Percentiles rank a stretch among this genome's conserved stretches.
phyloP scores from a whole-genome alignment of 2,797 vertebrate species.

The Phrynocephalus forsythii region DNA sequence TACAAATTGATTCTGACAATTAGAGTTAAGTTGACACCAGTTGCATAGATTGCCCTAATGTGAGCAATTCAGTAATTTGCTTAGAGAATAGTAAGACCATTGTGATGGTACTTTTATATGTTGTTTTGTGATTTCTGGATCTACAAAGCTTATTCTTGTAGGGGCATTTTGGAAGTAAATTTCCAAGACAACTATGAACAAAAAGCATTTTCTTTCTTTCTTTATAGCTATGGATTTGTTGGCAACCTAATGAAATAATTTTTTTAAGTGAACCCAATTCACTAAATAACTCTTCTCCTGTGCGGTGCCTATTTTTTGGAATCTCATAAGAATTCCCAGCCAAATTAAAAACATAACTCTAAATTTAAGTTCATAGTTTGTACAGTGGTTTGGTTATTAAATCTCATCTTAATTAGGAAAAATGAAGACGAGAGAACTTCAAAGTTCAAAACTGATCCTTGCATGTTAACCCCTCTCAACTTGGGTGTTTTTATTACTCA shows the following conservation, averaged over 20 bases:
- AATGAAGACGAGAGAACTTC: conserved; percentile 83
- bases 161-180: not conserved
- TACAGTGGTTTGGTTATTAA: conserved; percentile 84
- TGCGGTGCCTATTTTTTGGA: conserved; percentile 73
- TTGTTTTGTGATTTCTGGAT: not conserved
- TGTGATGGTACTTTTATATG: conserved; percentile 23
- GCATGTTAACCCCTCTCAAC: conserved; percentile 82
- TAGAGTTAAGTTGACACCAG: not conserved
- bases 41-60: not conserved
- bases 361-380: conserved; percentile 78
- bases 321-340: conserved; percentile 77
- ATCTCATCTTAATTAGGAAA: conserved; percentile 82
- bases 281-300: conserved; percentile 67
- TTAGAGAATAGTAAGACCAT: not conserved
- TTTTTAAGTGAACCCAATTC: conserved; percentile 62
- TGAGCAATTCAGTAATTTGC: conserved; percentile 26
- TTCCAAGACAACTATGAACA: not conserved
- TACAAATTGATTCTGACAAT: not conserved
- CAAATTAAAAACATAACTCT: conserved; percentile 81
- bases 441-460: conserved; percentile 80
- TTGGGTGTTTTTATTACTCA: conserved; percentile 83
- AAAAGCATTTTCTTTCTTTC: not conserved
- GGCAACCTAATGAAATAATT: conserved; percentile 38
- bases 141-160: not conserved
- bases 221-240: conserved; percentile 33